Conservation (phyloP, 2,888 invertebrate species). For the Invenusta paracnida region DNA sequence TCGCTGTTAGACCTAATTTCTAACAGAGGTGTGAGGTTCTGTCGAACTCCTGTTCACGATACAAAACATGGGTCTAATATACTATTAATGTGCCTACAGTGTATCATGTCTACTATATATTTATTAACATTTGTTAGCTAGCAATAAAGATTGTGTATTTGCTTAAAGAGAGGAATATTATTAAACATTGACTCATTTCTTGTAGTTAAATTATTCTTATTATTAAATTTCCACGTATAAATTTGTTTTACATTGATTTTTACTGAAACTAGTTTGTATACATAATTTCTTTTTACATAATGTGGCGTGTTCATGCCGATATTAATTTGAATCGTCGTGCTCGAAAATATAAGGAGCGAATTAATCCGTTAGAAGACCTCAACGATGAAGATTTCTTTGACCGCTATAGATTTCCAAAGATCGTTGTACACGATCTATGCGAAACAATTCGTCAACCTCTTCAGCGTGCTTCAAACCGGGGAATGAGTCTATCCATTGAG, state of each 20-base stretch:
- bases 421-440: not conserved
- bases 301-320: not conserved
- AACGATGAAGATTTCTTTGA: not conserved
- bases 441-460: not conserved
- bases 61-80: no score
- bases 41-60: not conserved
- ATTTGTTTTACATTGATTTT: not conserved
- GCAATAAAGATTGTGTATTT: no score
- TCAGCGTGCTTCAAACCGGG: not conserved
- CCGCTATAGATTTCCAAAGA: not conserved
- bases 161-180: not conserved
- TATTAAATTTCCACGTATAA: not conserved
- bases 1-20: not conserved
- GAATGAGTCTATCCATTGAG: not conserved
- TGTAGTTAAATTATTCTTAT: no score
- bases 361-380: not conserved
- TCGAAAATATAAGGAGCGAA: not conserved
- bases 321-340: not conserved
- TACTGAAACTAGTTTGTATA: not conserved
- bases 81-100: no score
- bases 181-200: not conserved
- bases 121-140: no score
- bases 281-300: no score
- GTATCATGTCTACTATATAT: no score
- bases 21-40: not conserved